These are phyloP conservation scores for Gymnoscopelus braueri DNA, from an alignment of 2,797 vertebrate genomes.

Conservation along the genomic window DNA sequence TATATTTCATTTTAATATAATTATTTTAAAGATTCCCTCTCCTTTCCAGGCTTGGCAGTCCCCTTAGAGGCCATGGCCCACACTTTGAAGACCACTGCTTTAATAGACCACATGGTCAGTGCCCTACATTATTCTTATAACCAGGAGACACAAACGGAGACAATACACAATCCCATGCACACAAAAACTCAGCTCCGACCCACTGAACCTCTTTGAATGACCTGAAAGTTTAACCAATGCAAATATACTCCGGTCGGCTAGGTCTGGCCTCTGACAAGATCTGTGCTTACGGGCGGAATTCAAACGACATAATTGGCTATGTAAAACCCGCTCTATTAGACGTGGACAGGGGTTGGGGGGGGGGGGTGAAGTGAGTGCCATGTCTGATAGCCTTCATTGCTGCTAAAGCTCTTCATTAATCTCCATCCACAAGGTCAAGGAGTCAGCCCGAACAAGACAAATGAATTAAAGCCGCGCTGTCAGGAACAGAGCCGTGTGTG, in stretches of 20 bases:
- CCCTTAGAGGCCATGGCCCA: too few relatives aligned
- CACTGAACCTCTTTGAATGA: constrained; percentile 7
- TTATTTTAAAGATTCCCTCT: too few relatives aligned
- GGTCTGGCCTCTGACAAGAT: constrained; percentile 42
- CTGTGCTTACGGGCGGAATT: constrained; percentile 65
- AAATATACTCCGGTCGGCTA: constrained; percentile 37
- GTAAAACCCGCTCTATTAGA: constrained; percentile 75
- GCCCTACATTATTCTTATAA: too few relatives aligned
- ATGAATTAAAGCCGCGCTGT: constrained; percentile 68
- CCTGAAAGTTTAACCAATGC: constrained; percentile 36
- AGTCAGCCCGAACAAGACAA: constrained; percentile 69
- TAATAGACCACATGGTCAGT: too few relatives aligned
- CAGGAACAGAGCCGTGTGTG: constrained; percentile 50
- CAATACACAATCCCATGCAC: too few relatives aligned
- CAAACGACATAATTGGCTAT: constrained; percentile 75
- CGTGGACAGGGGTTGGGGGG: not conserved
- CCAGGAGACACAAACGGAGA: too few relatives aligned
- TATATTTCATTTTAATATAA: too few relatives aligned
- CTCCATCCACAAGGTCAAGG: constrained; percentile 78
- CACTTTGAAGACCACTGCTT: too few relatives aligned
- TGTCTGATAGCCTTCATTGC: constrained; percentile 75
- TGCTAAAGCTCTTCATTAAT: constrained; percentile 81
- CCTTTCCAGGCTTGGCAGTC: too few relatives aligned
- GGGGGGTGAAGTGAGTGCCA: constrained; percentile 28
- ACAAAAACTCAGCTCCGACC: not conserved